phyloP scores from a whole-genome alignment of 2,888 invertebrate genomes.

The Drosophila kokeensis region DNA sequence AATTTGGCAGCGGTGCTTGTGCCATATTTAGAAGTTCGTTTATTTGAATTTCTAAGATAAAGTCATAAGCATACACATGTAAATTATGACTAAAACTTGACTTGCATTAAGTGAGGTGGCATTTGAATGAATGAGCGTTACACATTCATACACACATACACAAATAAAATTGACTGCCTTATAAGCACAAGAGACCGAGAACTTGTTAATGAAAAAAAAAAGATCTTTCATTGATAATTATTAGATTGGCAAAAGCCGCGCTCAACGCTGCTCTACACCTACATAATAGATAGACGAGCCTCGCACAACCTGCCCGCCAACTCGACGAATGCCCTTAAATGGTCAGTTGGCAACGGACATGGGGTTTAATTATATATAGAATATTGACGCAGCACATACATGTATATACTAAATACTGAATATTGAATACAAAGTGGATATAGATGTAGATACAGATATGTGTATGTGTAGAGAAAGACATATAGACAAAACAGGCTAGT shows the following conservation, averaged over 20 bases:
- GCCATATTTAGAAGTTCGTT: slow-evolving; percentile 56
- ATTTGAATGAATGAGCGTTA: slow-evolving; percentile 60
- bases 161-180: slow-evolving; percentile 45
- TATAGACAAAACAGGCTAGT: slow-evolving; percentile 23
- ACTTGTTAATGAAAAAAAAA: slow-evolving; percentile 74
- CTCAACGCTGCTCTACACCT: slow-evolving; percentile 36
- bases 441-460: slow-evolving; percentile 17
- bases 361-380: slow-evolving; percentile 55
- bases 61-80: slow-evolving; percentile 61
- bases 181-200: slow-evolving; percentile 59
- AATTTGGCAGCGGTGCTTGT: slow-evolving; percentile 58
- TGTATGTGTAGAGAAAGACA: slow-evolving; percentile 14
- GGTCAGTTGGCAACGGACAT: slow-evolving; percentile 53
- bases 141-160: slow-evolving; percentile 15
- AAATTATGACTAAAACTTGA: slow-evolving; percentile 75
- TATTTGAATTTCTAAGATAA: slow-evolving; percentile 55
- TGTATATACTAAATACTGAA: slow-evolving; percentile 11
- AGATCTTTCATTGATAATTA: slow-evolving; percentile 76
- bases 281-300: slow-evolving; percentile 21
- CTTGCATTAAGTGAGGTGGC: slow-evolving; percentile 60
- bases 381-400: slow-evolving; percentile 13
- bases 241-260: slow-evolving; percentile 58
- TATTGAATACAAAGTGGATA: slow-evolving; percentile 7
- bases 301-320: slow-evolving; percentile 46
- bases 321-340: slow-evolving; percentile 67